Conservation (phyloP, 1,140 invertebrate genomes). For the Helicoverpa armigera region DNA sequence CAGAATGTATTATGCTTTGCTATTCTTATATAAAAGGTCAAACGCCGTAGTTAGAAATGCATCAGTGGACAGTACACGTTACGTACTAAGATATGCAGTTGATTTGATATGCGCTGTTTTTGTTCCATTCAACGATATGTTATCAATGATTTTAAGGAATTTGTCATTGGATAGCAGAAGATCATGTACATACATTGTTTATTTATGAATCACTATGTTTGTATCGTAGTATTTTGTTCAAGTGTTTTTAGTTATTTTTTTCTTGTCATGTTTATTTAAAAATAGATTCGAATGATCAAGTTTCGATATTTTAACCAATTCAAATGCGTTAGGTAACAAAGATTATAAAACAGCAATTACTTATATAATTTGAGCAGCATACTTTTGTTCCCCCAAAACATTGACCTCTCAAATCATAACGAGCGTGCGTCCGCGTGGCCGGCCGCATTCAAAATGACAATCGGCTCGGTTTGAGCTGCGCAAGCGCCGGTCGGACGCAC, state of each 20-base stretch:
- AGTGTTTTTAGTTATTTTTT: too few relatives aligned
- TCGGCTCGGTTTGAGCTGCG: slow-evolving; percentile 51
- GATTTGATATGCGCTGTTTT: slow-evolving; percentile 13
- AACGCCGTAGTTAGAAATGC: neutral
- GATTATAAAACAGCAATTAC: slow-evolving; percentile 18
- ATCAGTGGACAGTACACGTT: neutral
- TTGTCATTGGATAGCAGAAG: slow-evolving; percentile 13
- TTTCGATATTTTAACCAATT: neutral
- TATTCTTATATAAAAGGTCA: neutral
- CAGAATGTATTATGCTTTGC: neutral
- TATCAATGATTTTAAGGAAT: slow-evolving; percentile 26
- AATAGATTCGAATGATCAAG: too few relatives aligned
- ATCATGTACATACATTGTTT: neutral
- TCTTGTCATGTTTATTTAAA: too few relatives aligned
- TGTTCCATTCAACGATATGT: neutral
- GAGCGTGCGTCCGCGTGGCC: slow-evolving; percentile 59
- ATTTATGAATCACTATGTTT: neutral
- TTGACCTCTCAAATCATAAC: slow-evolving; percentile 45
- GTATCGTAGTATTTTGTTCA: neutral
- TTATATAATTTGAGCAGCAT: slow-evolving; percentile 35
- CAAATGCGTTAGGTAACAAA: slow-evolving; percentile 4
- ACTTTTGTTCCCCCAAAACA: slow-evolving; percentile 38
- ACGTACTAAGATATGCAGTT: neutral
- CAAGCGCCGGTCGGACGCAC: slow-evolving; percentile 61
- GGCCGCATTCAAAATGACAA: slow-evolving; percentile 65